Base-by-base conservation (phyloP, 2,797 vertebrate genomes). In the Artibeus lituratus region DNA sequence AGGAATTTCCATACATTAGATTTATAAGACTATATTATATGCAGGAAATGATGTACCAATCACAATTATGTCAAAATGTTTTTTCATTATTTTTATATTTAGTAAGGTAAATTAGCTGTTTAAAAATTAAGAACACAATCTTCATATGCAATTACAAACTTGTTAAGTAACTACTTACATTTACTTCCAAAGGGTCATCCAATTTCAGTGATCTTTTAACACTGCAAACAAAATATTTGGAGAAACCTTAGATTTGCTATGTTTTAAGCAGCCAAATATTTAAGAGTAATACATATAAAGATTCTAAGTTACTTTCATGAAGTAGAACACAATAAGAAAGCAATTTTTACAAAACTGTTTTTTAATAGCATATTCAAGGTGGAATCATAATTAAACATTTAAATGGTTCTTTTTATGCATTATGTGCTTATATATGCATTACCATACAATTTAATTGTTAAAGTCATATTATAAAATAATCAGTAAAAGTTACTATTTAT, bases 131-230 rank as follows among this genome's bases (percentile, higher is more conserved):
- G 96, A 96, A 78, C 35, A 94, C 9, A 96, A 70, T 81, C 14
- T 65, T 87, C 65, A 69, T 10, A 96, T 35, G 69, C 21, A 83
- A 94, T 59, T 88, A 88, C 81, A 95, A 55, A 90, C 32, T 96
- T 10, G 32, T n/a, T n/a, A 93, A 80, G 12, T 62, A 95, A 96
- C 95, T 94, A 97, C 99, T 98, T 97, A 99, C 99, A 42, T 98
- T 95, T 97, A 97, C 89, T 94, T 97, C 97, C 73, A 96, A 92
- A 44, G 77, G 7, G 39, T 9, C 24, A 59, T 98, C 98, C 96
- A 99, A 96, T 67, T 98, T 98, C 53, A 99, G 98, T 72, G 98
- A 96, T 97, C 99, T 98, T 98, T 98, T 99, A 86, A 94, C 99
- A 86, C 99, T 99, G 97, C n/a, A 98, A 98, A 92, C 76, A 87